Conservation (phyloP, 2,888 invertebrate genomes). For the Melinopterus prodromus region DNA sequence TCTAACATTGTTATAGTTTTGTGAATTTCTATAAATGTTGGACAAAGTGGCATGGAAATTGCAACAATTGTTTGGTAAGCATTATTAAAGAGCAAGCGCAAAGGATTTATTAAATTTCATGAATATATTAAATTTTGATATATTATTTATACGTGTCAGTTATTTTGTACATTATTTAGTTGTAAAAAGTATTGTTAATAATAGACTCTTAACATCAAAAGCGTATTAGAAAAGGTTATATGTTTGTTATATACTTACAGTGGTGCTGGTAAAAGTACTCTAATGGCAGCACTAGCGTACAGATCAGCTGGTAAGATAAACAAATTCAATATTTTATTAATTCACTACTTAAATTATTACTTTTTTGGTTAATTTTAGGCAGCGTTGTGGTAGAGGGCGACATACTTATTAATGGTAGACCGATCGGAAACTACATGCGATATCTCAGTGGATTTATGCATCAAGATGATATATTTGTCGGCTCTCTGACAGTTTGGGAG, state of each 20-base stretch:
- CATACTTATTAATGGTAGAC: constrained; percentile 79
- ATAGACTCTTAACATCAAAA: background rate
- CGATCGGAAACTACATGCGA: constrained; percentile 79
- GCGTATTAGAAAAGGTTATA: constrained; percentile 28
- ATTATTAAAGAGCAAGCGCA: no score
- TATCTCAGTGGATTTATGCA: constrained; percentile 88
- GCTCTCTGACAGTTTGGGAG: constrained; percentile 84
- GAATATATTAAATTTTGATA: no score
- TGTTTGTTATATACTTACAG: constrained; percentile 60
- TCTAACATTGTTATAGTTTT: background rate
- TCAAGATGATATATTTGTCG: constrained; percentile 90
- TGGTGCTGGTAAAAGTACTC: constrained; percentile 90
- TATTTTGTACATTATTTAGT: no score
- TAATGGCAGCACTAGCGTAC: constrained; percentile 85
- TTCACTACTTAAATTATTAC: background rate
- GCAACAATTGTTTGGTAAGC: no score
- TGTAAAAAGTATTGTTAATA: no score
- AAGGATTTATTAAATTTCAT: no score
- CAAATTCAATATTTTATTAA: constrained; percentile 4
- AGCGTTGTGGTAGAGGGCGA: constrained; percentile 80
- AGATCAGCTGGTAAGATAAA: constrained; percentile 71
- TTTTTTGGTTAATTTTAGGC: constrained; percentile 59
- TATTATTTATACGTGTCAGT: no score
- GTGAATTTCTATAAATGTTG: no score
- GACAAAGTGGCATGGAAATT: no score